Evolutionary conservation across 2,113 vertebrate species (phyloP).

Genomic region (Gnathonemus longibarbis): DNA sequence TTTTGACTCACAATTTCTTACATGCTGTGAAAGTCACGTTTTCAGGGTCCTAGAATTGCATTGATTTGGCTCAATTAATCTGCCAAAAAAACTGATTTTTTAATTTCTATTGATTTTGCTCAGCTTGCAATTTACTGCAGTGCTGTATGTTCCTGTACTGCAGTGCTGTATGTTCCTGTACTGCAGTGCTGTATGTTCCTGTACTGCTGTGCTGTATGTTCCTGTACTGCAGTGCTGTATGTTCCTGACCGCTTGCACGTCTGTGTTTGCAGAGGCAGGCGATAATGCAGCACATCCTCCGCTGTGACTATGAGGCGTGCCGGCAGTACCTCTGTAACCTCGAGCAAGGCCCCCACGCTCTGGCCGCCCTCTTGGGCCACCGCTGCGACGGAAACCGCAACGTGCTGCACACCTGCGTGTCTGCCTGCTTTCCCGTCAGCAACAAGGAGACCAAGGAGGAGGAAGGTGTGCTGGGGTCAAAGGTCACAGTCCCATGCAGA

Average conservation of each 20-base stretch:
- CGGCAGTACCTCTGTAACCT: conserved; percentile 90
- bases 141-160: no score
- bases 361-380: conserved; percentile 81
- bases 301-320: conserved; percentile 95
- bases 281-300: conserved; percentile 93
- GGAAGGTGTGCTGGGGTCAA: conserved; percentile 69
- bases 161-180: no score
- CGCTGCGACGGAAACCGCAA: conserved; percentile 96
- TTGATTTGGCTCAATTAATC: background rate
- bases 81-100: background rate
- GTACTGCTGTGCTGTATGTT: no score
- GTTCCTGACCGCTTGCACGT: background rate
- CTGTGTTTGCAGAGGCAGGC: conserved; percentile 80
- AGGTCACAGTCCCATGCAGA: background rate
- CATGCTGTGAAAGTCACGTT: background rate
- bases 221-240: background rate
- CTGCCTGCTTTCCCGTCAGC: conserved; percentile 95
- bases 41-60: background rate
- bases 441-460: conserved; percentile 99
- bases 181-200: background rate
- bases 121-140: background rate
- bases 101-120: background rate
- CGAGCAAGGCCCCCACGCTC: conserved; percentile 82
- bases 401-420: conserved; percentile 91
- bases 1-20: background rate